These are phyloP conservation scores for Raillietiella orientalis DNA, from an alignment of 2,888 invertebrate genomes.

Conservation along the genomic window DNA sequence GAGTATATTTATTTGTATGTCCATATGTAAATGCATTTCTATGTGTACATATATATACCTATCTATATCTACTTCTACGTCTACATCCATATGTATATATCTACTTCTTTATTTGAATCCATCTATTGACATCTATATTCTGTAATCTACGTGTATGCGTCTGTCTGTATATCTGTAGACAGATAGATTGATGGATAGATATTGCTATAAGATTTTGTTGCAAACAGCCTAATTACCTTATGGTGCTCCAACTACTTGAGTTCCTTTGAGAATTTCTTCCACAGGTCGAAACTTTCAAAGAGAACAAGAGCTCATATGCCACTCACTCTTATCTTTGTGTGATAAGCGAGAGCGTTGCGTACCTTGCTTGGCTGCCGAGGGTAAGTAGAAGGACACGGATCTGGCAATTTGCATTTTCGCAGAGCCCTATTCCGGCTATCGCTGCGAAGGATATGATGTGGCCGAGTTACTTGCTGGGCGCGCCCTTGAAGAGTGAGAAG, in stretches of 20 bases:
- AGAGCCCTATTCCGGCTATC: constrained; percentile 68
- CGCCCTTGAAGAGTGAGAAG: constrained; percentile 91
- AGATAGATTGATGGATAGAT: too few species aligned
- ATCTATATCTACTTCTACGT: constrained; percentile 1
- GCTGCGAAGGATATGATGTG: constrained; percentile 92
- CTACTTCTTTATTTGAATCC: background rate
- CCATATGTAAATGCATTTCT: background rate
- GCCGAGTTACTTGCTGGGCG: constrained; percentile 94
- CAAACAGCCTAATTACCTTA: constrained; percentile 34
- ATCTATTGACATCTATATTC: background rate
- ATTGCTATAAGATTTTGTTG: too few species aligned
- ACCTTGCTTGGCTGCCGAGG: constrained; percentile 83
- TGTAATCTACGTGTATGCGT: background rate
- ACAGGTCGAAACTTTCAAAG: constrained; percentile 53
- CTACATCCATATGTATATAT: background rate
- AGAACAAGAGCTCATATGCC: constrained; percentile 51
- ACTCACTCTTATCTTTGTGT: constrained; percentile 86
- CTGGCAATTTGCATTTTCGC: constrained; percentile 8
- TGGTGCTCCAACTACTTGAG: constrained; percentile 32
- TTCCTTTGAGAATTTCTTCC: constrained; percentile 56
- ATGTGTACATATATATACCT: background rate
- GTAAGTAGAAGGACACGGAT: constrained; percentile 15
- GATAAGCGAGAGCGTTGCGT: constrained; percentile 80
- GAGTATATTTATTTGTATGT: constrained; percentile 1
- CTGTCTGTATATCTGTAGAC: constrained; percentile 2